A percentile compares a stretch with the other conserved stretches of the same genome.
phyloP scores from a whole-genome alignment of 1,140 invertebrate genomes.

The Sinonovacula constricta region DNA sequence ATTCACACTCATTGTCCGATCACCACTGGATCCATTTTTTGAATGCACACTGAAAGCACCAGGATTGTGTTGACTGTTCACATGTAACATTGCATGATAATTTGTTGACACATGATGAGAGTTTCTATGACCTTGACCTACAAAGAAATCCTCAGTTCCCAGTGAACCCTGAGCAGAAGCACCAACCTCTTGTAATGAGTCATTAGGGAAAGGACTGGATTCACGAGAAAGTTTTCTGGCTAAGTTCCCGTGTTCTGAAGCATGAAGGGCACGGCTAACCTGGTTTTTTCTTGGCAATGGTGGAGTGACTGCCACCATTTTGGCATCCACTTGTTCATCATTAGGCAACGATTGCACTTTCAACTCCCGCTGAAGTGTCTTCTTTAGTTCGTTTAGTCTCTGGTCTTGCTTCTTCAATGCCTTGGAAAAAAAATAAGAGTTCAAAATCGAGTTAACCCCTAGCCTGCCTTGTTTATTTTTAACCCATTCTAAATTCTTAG shows the following conservation, averaged over 20 bases:
- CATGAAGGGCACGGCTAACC: neutral
- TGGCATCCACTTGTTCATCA: constrained; percentile 68
- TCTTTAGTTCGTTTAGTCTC: constrained; percentile 91
- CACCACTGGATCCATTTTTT: neutral
- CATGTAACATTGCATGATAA: constrained; percentile 42
- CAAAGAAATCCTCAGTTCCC: constrained; percentile 35
- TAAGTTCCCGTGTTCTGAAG: constrained; percentile 11
- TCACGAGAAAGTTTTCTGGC: constrained; percentile 14
- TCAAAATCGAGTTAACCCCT: too few species aligned
- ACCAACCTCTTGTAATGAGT: constrained; percentile 3
- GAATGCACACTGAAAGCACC: constrained; percentile 24
- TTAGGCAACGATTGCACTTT: constrained; percentile 80
- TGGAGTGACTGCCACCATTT: constrained; percentile 49
- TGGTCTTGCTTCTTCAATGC: constrained; percentile 93
- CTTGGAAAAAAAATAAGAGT: constrained; percentile 83
- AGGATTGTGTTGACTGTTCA: constrained; percentile 15
- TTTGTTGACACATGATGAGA: constrained; percentile 13
- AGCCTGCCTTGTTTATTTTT: too few species aligned
- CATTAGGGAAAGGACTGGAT: constrained; percentile 19
- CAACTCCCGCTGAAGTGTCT: constrained; percentile 92
- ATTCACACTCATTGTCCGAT: neutral
- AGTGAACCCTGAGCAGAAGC: constrained; percentile 9
- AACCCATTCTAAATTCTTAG: too few species aligned
- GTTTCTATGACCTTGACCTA: constrained; percentile 25
- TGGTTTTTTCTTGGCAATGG: constrained; percentile 52